Base-by-base conservation (phyloP, 2,113 vertebrate genomes). In the Hipposideros armiger region DNA sequence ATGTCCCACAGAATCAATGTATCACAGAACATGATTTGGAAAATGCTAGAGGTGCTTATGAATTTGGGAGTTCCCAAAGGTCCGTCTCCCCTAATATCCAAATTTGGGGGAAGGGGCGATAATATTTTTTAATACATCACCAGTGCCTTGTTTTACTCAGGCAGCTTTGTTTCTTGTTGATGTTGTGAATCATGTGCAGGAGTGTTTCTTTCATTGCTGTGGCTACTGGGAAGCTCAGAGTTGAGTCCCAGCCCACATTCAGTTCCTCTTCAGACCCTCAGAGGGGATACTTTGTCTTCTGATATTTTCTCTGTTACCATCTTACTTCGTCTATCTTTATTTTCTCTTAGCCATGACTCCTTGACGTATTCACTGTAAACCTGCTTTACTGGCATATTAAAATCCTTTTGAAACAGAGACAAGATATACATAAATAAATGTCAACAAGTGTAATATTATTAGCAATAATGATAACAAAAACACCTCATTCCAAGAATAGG, bases 221-320 rank as follows among this genome's bases (percentile, higher is more conserved):
- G 62, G 17, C 62, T 72, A 40, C 47, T 28, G 28, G 60, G 92
- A 86, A 85, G 40, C 94, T 94, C 94, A 66, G 14, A 62, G 89
- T 16, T 70, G 42, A 74, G 32, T 73, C 70, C 26, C 10, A 1
- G 11, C 22, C 42, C 5, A 30, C 1, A 60, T 30, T 20, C 0
- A n/a, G 14, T 47, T 28, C 56, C 30, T 20, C 13, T 16, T 47
- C 56, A 70, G 72, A 24, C 42, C 11, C 11, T 74, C 7, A 11
- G 16, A 90, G 19, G 5, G 8, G 28, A 30, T 56, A 54, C 64
- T 56, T 70, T 84, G 69, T 70, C 70, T 72, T 66, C 40, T 62
- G 19, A 74, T 16, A 40, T 70, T 77, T 83, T 72, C 5, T 77
- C 69, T 28, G 4, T 70, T 67, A 13, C 9, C 32, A 30, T 54